Evolutionary conservation across 2,797 vertebrate species (phyloP), one percentile per base, ranked within the genome.

Genomic region (Buphagus erythrorhynchus): DNA sequence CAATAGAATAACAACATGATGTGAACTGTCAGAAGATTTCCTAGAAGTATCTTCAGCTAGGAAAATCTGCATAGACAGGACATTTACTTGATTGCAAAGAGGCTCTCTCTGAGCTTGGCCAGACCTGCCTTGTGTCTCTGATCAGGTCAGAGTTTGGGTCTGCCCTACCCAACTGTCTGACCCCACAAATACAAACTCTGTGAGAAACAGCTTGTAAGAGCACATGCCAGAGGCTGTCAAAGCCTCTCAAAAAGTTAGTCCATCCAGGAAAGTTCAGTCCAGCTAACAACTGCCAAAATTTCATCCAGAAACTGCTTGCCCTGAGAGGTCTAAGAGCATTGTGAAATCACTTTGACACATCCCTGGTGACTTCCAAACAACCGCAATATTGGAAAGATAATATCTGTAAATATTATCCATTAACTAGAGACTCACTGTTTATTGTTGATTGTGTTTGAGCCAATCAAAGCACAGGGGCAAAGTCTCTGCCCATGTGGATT

Each of bases 341-440:
- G 16, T 38, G 46, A 76, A 91, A 67, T 88, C 46, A 33, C 26
- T 73, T 36, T 46, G 54, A 65, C 45, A 71, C 16, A 52, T 65
- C 10, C 16, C 45, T 5, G 2, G 22, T 40, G 38, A 61, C 82
- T 90, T 82, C 62, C 65, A 90, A 80, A 69, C 61, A 76, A 52
- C 42, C 1, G 3, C 58, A 57, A 36, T 66, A 38, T 5, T 72
- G 42, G 38, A 65, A 81, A 84, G 49, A 80, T 61, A 54, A 9
- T n/a, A 80, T 21, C 46, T 65, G 48, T 62, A 89, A 87, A 76
- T 74, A 88, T 87, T 92, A 89, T 29, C 63, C n/a, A 86, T 93
- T 96, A 96, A 94, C 88, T 1, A 2, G 18, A 88, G 40, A 17
- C 11, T 19, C 10, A 16, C 22, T 54, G 33, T 51, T 55, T 46